These are phyloP conservation scores for Yponomeuta sedellus DNA, from an alignment of 2,888 invertebrate genomes.

Conservation along the genomic window DNA sequence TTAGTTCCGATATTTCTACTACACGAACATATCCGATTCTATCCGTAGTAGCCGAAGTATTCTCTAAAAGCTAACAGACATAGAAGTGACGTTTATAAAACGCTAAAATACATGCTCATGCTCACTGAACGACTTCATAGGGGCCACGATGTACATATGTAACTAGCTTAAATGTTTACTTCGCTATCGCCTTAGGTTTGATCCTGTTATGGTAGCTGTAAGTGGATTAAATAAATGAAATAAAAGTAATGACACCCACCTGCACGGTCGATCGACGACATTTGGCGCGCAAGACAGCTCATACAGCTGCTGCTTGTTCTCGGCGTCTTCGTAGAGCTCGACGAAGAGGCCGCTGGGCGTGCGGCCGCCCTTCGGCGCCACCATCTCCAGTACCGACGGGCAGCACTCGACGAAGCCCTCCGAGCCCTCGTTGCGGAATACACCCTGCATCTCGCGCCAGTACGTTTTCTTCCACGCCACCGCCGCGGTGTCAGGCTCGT, in stretches of 20 bases:
- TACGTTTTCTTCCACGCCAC: slow-evolving; percentile 74
- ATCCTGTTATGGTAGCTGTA: too few species aligned
- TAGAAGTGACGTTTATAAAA: too few species aligned
- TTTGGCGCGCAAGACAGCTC: slow-evolving; percentile 86
- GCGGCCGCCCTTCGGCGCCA: slow-evolving; percentile 85
- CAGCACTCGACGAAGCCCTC: slow-evolving; percentile 84
- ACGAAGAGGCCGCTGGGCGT: slow-evolving; percentile 84
- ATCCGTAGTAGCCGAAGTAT: too few species aligned
- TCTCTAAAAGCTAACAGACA: too few species aligned
- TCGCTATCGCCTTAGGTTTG: too few species aligned
- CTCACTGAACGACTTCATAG: too few species aligned
- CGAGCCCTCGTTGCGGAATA: slow-evolving; percentile 72
- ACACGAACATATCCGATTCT: too few species aligned
- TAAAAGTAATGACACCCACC: slow-evolving; percentile 29
- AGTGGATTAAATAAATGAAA: too few species aligned
- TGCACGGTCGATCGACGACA: slow-evolving; percentile 84
- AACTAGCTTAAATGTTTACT: too few species aligned
- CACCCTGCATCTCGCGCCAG: slow-evolving; percentile 80
- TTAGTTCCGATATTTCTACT: too few species aligned
- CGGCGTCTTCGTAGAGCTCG: slow-evolving; percentile 83
- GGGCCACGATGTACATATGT: too few species aligned
- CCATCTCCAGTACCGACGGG: slow-evolving; percentile 85
- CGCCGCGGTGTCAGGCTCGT: slow-evolving; percentile 57
- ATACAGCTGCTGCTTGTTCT: slow-evolving; percentile 82
- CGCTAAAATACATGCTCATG: too few species aligned